Evolutionary conservation across 2,797 vertebrate genomes (phyloP), one percentile per base, ranked within the genome.

Genomic region (Melanotaenia boesemani): DNA sequence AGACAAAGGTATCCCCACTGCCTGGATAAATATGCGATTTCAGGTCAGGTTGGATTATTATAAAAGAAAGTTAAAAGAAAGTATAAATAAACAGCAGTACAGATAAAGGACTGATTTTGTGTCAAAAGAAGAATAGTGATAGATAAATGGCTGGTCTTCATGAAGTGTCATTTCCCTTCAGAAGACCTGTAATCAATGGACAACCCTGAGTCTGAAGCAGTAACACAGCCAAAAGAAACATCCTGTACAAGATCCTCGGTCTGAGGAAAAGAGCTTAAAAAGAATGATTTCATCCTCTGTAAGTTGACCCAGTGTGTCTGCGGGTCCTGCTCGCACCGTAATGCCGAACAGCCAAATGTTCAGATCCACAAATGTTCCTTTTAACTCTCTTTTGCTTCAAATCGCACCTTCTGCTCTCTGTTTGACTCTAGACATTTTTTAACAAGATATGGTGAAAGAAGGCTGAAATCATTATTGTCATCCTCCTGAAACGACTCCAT

Each of bases 131-230:
- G 26, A 28, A 28, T 28, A 28, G 26, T 28, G 37, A 11, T 1
- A 39, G 10, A 39, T 39, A 39, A 39, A 39, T 12, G 37, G 12
- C 37, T 39, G 10, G 11, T 39, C 10, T 3, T 39, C 37, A 39
- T 39, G 37, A 39, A 76, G 80, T 72, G 71, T 64, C 55, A 63
- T 56, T 83, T 82, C 74, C 57, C 64, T 67, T 48, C 44, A 57
- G 1, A 32, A 86, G 61, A 69, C 86, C 84, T 91, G 75, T 79
- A 89, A 92, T 90, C 72, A 79, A 50, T 26, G n/a, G 74, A 77
- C 63, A 72, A 70, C 59, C 69, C 62, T 18, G 4, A 77, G 76
- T 67, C 26, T 81, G 57, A 46, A 24, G 66, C 59, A 22, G 26
- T 54, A 37, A 75, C 0, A 5, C n/a, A 67, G 72, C 52, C 66